Evolutionary conservation across 2,113 vertebrate genomes (phyloP), one percentile per base, ranked within the genome.

Genomic region (Dermatemys mawii): DNA sequence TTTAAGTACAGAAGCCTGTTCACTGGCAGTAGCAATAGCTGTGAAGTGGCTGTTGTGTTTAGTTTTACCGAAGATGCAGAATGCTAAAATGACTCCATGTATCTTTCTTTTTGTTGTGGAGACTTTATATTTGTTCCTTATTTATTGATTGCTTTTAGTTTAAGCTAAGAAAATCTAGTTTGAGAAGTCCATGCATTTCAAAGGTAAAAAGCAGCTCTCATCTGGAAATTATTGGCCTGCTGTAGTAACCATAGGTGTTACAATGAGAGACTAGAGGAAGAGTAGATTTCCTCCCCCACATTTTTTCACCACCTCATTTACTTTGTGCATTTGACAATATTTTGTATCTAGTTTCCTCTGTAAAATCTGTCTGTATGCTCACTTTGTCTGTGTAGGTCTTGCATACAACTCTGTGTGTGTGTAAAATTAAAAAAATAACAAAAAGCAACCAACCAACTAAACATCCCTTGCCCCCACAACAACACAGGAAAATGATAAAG

Each of bases 51-150:
- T 90, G 16, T 21, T 92, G 9, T 88, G 81, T 57, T 86, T 82
- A 78, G 44, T 1, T 17, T 92, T 84, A 7, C 38, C 92, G 81
- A 88, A 54, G 35, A 84, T 44, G 73, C 9, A 95, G 88, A 86
- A 73, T 57, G 17, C 29, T 54, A 89, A 46, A 86, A 82, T 50
- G 27, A 93, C 7, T 67, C 73, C 46, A 80, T 11, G 63, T 27
- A 46, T 76, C 26, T 76, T 73, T 73, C n/a, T 38, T 3, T 88
- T 92, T 32, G 86, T 89, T 95, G 80, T 86, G 76, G 90, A 49
- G 32, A 86, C 22, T 57, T 73, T 29, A 12, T 63, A 57, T 81
- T 94, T 92, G 76, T 10, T n/a, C 41, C 24, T 80, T 89, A 41
- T 84, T 93, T 86, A 21, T 21, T 73, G 38, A 73, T 41, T 76